Evolutionary conservation across 1,140 invertebrate genomes (phyloP).

Genomic region (Apis mellifera): Amel_HAv3.1 CM009939.2:12323501-12324000

Average conservation of each 20-base stretch:
- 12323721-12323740: neutral
- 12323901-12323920: neutral
- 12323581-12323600: neutral
- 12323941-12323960: neutral
- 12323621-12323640: neutral
- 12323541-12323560: neutral
- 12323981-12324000: neutral
- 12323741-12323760: neutral
- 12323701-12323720: neutral
- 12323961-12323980: neutral
- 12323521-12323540: neutral
- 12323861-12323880: neutral
- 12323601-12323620: neutral
- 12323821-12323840: too few species aligned
- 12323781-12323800: too few species aligned
- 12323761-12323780: neutral
- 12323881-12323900: neutral
- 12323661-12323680: slow-evolving; percentile 19
- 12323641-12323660: slow-evolving; percentile 39
- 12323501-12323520: neutral
- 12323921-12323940: neutral
- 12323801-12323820: too few species aligned
- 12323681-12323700: neutral
- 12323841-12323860: too few species aligned
- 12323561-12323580: neutral